Evolutionary conservation across 1,140 invertebrate species (phyloP), one percentile per base, ranked within the genome.

Genomic region (Akabosia matsudoensis): DNA sequence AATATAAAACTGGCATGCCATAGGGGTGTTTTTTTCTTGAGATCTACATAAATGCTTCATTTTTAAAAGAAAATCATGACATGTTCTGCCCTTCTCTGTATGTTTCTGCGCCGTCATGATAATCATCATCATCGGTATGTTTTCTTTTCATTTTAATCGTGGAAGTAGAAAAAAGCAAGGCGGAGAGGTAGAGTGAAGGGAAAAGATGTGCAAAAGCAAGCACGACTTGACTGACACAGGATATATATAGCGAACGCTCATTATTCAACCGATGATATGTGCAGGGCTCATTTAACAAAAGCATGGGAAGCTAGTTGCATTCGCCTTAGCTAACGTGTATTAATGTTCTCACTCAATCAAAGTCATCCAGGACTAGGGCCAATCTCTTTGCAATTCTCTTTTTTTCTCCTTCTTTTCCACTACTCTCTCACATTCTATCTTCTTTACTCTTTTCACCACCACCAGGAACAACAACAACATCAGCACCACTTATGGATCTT

Each of bases 231-330:
- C 79, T 80, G 79, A 80, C 79, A 80, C 75, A 79, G 78, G 79
- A 79, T 78, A 78, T 78, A 79, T 78, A 80, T 71, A 78, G 74
- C 61, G 61, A 75, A 31, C 22, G 61, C 78, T 80, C 79, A 80
- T 80, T 80, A 80, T 80, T 80, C 79, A 80, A 75, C 76, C 70
- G 77, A 80, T 80, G 79, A 80, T 80, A 80, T 81, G 78, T 81
- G 78, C 61, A 81, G 80, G 78, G 80, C 80, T 81, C 80, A 81
- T 81, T 81, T 81, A 81, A 81, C 80, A 81, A 81, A 81, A 79
- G 80, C 78, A 81, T 81, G 80, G 78, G 80, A 81, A 81, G 61
- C 61, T 67, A 67, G 61, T 74, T 79, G 79, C 75, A 79, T 79
- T 81, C 78, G 78, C 78, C 80, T 74, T 81, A 67, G 70, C 78